A percentile compares a stretch with the other conserved stretches of the same genome.
These are phyloP conservation scores for Calosoma granatense DNA, from an alignment of 1,140 invertebrate species.

Conservation along the genomic window DNA sequence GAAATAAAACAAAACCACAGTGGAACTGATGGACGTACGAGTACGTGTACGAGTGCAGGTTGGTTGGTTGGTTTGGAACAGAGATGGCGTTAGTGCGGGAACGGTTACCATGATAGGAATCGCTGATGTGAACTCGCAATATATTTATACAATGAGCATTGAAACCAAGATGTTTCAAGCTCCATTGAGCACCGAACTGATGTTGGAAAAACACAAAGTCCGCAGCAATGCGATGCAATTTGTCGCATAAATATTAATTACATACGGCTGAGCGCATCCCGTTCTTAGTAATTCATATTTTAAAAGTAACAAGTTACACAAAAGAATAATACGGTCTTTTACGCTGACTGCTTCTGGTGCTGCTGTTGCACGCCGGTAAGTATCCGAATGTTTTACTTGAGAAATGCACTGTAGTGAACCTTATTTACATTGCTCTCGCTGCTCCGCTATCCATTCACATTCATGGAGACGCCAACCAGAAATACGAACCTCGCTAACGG, in stretches of 20 bases:
- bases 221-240: neutral
- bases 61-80: neutral
- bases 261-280: neutral
- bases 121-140: conserved; percentile 1
- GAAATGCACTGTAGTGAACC: neutral
- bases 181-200: conserved; percentile 4
- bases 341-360: no score
- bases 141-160: conserved; percentile 9
- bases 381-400: neutral
- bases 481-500: neutral
- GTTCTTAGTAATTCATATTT: neutral
- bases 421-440: neutral
- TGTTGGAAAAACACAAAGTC: neutral
- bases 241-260: conserved; percentile 9
- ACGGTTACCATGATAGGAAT: conserved; percentile 1
- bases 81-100: no score
- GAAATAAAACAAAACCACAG: neutral
- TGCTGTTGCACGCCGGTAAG: neutral
- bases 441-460: no score
- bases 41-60: neutral
- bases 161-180: conserved; percentile 7
- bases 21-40: no score
- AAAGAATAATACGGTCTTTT: conserved; percentile 3
- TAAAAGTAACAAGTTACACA: conserved; percentile 6
- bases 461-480: no score